Conservation (phyloP, 2,797 vertebrate species). For the Girardinus metallicus region DNA sequence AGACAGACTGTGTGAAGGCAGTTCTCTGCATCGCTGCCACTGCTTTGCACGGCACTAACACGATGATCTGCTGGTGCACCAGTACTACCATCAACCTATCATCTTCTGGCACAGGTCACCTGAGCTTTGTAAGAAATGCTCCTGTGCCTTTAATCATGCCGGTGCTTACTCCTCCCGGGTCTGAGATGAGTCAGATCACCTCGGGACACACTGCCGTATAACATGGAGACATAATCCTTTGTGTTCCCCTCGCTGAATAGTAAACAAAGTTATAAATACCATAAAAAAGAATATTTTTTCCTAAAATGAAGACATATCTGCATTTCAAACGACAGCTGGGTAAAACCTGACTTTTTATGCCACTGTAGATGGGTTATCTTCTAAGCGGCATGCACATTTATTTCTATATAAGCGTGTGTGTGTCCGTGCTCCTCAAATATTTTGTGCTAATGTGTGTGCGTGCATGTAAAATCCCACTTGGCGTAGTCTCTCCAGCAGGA, state of each 20-base stretch:
- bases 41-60: slow-evolving; percentile 20
- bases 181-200: slow-evolving; percentile 33
- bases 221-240: slow-evolving; percentile 10
- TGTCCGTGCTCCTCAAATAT: neutral
- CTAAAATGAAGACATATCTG: slow-evolving; percentile 27
- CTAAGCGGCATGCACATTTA: neutral
- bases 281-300: slow-evolving; percentile 33
- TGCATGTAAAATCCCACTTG: slow-evolving; percentile 83
- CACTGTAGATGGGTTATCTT: slow-evolving; percentile 1
- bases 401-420: slow-evolving; percentile 13
- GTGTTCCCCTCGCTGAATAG: slow-evolving; percentile 16
- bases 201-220: slow-evolving; percentile 12
- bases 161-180: slow-evolving; percentile 5
- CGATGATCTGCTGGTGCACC: slow-evolving; percentile 20
- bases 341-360: slow-evolving; percentile 8
- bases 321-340: slow-evolving; percentile 33
- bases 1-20: slow-evolving; percentile 51
- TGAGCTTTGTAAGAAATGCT: neutral
- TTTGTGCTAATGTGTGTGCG: slow-evolving; percentile 9
- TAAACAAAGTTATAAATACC: slow-evolving; percentile 57
- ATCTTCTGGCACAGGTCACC: slow-evolving; percentile 5
- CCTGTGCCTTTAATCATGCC: slow-evolving; percentile 21
- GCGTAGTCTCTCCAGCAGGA: slow-evolving; percentile 91
- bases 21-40: slow-evolving; percentile 24
- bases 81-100: slow-evolving; percentile 17